Evolutionary conservation across 30 jellyfish, hydroid and myxozoan genomes (phyloP).

Genomic region (Morbakka virulenta): DNA sequence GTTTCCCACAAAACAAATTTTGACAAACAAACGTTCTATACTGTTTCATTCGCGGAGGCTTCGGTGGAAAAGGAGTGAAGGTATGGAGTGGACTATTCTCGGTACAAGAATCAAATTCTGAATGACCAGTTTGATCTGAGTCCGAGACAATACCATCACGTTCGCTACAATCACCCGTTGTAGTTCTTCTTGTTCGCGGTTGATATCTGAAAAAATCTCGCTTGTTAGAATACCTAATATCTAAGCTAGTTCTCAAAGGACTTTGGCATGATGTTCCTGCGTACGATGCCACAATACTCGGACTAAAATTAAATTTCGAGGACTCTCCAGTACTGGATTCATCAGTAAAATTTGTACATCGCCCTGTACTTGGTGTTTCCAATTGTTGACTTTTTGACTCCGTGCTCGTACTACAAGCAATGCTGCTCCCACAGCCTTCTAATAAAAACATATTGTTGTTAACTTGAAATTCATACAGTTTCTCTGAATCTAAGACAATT

Average conservation of each 20-base stretch:
- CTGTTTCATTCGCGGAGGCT: constrained; percentile 83
- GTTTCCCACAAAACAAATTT: constrained; percentile 44
- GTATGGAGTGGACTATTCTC: neutral
- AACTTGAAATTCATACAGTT: constrained; percentile 39
- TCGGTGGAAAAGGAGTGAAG: constrained; percentile 42
- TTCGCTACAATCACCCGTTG: neutral
- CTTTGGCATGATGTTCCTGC: constrained; percentile 25
- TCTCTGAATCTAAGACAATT: constrained; percentile 48
- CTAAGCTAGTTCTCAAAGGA: neutral
- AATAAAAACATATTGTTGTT: constrained; percentile 48
- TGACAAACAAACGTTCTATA: constrained; percentile 65
- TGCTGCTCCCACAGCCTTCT: constrained; percentile 45
- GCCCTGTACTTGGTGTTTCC: constrained; percentile 47
- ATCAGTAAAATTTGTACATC: constrained; percentile 28
- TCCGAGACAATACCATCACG: neutral
- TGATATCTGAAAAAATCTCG: neutral
- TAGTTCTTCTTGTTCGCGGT: neutral
- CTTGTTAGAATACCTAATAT: neutral
- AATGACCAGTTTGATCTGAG: neutral
- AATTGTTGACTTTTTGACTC: constrained; percentile 42
- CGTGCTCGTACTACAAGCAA: constrained; percentile 55
- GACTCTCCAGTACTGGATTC: constrained; percentile 8
- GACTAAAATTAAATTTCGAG: constrained; percentile 39
- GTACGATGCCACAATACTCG: constrained; percentile 22
- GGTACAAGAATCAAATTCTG: neutral